phyloP scores from a whole-genome alignment of 2,797 vertebrate species.

The Lepus oiostolus region DNA sequence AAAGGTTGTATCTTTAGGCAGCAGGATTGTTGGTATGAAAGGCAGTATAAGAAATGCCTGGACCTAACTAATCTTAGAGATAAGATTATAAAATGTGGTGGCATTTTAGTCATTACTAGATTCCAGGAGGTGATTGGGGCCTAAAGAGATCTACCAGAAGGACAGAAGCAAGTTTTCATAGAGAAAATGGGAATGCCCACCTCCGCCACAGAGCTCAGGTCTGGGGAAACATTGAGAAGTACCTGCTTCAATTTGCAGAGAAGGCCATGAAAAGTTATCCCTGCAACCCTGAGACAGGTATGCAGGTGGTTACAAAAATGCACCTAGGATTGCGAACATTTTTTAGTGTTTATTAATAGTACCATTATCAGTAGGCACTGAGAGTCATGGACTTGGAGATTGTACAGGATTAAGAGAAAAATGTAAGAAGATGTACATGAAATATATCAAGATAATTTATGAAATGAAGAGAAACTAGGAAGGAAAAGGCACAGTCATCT shows the following conservation, averaged over 20 bases:
- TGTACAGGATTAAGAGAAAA: conserved; percentile 1
- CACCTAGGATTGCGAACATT: not conserved
- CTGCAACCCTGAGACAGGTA: not conserved
- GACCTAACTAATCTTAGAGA: conserved; percentile 39
- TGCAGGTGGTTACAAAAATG: not conserved
- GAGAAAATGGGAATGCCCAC: not conserved
- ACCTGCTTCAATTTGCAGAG: conserved; percentile 1
- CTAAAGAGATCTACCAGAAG: not conserved
- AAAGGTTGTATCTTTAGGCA: conserved; percentile 24
- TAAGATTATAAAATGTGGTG: not conserved
- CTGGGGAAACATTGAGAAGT: not conserved
- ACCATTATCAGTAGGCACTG: not conserved
- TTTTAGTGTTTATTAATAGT: conserved; percentile 26
- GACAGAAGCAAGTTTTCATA: not conserved
- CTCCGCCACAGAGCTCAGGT: not conserved
- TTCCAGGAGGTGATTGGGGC: conserved; percentile 47
- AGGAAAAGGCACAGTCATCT: not conserved
- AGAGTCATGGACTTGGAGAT: not conserved
- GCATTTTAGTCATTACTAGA: conserved; percentile 25
- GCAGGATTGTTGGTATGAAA: conserved; percentile 34
- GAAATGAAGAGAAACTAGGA: conserved; percentile 46
- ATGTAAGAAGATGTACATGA: not conserved
- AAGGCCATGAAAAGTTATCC: not conserved
- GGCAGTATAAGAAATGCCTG: conserved; percentile 43
- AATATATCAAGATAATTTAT: conserved; percentile 33